These are phyloP conservation scores for Noctua comes DNA, from an alignment of 2,888 invertebrate genomes.

Conservation along the genomic window DNA sequence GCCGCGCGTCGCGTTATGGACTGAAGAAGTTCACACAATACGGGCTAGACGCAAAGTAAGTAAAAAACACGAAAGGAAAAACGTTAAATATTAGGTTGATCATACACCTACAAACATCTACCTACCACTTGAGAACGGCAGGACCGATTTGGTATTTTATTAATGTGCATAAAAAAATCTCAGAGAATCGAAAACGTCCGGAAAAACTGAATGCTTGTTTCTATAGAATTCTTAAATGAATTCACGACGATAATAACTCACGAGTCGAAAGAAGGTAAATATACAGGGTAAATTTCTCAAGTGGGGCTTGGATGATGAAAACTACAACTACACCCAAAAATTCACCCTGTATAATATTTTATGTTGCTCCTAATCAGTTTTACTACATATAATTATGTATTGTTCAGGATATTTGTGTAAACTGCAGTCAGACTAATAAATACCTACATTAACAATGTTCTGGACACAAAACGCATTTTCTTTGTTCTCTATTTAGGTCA, in stretches of 20 bases:
- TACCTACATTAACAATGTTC: background rate
- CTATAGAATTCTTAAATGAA: background rate
- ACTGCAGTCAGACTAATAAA: background rate
- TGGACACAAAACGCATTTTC: background rate
- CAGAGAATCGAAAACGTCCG: background rate
- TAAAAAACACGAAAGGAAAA: background rate
- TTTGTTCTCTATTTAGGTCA: constrained; percentile 11
- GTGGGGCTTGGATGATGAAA: background rate
- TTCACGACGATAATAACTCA: background rate
- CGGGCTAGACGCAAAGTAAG: constrained; percentile 72
- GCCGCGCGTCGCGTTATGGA: constrained; percentile 60
- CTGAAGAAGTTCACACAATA: constrained; percentile 70
- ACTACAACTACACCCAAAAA: background rate
- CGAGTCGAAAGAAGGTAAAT: background rate
- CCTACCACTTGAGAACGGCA: background rate
- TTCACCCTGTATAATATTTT: background rate
- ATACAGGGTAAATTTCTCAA: too few relatives aligned
- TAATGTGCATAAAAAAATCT: background rate
- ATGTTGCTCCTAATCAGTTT: background rate
- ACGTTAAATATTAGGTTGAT: background rate
- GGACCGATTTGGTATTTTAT: background rate
- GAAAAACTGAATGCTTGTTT: background rate
- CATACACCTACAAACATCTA: background rate
- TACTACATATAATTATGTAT: background rate
- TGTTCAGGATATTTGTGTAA: background rate